These are phyloP conservation scores for Phylloscopus collybita DNA, from an alignment of 2,797 vertebrate genomes.

Conservation along the genomic window DNA sequence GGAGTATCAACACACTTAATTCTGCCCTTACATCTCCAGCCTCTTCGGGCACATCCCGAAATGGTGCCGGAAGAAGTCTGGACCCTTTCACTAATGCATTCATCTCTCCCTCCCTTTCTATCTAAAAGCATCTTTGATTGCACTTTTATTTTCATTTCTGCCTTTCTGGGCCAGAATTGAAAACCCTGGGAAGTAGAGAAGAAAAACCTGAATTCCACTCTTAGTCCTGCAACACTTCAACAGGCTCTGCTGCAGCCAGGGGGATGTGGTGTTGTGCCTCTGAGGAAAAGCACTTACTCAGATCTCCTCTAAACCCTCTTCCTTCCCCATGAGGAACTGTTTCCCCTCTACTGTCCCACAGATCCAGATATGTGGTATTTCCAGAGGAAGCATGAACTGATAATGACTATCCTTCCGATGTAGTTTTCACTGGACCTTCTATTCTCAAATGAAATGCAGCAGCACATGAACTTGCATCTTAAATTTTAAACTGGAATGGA, in stretches of 20 bases:
- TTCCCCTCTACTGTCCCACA: neutral
- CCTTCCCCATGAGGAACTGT: neutral
- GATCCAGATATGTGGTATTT: neutral
- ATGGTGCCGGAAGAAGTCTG: neutral
- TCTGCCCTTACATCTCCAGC: neutral
- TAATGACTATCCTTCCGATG: neutral
- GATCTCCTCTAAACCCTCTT: neutral
- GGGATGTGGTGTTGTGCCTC: neutral
- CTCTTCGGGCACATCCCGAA: neutral
- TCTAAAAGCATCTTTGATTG: neutral
- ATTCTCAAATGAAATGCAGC: neutral
- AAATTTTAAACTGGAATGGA: neutral
- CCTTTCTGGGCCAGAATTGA: neutral
- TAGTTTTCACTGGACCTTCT: neutral
- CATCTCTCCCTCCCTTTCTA: neutral
- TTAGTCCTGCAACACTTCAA: neutral
- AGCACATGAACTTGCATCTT: neutral
- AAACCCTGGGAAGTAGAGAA: neutral
- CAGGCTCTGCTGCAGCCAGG: neutral
- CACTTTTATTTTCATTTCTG: neutral
- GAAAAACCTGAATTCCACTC: neutral
- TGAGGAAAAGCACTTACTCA: neutral
- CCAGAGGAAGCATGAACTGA: neutral
- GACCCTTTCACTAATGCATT: neutral
- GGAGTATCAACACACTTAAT: slow-evolving; percentile 27